A percentile compares a stretch with the other conserved stretches of the same genome.
phyloP scores from a whole-genome alignment of 2,797 vertebrate genomes.

The Poecile montanus region DNA sequence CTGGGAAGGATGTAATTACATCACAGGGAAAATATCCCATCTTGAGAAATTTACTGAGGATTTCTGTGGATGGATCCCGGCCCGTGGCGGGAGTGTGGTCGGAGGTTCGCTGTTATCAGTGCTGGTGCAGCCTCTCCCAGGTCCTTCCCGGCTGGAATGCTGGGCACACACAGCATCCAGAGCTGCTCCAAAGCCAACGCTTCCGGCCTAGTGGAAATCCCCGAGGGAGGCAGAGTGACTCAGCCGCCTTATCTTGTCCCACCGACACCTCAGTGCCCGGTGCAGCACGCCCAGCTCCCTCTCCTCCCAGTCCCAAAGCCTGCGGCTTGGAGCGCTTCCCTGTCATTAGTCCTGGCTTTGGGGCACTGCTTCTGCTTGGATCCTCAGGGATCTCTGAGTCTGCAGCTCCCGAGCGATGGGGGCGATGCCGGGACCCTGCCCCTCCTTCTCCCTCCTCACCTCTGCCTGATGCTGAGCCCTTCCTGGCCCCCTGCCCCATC shows the following conservation, averaged over 20 bases:
- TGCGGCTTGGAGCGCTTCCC: not conserved
- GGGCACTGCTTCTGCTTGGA: not conserved
- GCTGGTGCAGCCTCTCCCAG: not conserved
- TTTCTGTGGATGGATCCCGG: rapidly evolving
- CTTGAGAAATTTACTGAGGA: not conserved
- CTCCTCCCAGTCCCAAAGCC: not conserved
- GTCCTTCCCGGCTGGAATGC: not conserved
- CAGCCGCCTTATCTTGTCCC: not conserved
- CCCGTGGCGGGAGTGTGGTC: rapidly evolving
- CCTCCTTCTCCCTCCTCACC: not conserved
- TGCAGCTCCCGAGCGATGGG: not conserved
- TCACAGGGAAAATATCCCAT: not conserved
- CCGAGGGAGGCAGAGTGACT: not conserved
- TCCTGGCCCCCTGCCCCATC: not conserved
- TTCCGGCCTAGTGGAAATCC: not conserved
- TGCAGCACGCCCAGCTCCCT: not conserved
- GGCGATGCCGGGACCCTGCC: not conserved
- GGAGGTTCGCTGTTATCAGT: not conserved
- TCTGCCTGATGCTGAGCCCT: not conserved
- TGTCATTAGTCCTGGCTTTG: not conserved
- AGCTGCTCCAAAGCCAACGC: not conserved
- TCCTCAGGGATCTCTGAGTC: not conserved
- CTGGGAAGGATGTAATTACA: not conserved
- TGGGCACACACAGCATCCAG: rapidly evolving
- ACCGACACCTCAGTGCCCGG: not conserved